phyloP scores from a whole-genome alignment of 2,113 vertebrate species.

The Alligator mississippiensis region DNA sequence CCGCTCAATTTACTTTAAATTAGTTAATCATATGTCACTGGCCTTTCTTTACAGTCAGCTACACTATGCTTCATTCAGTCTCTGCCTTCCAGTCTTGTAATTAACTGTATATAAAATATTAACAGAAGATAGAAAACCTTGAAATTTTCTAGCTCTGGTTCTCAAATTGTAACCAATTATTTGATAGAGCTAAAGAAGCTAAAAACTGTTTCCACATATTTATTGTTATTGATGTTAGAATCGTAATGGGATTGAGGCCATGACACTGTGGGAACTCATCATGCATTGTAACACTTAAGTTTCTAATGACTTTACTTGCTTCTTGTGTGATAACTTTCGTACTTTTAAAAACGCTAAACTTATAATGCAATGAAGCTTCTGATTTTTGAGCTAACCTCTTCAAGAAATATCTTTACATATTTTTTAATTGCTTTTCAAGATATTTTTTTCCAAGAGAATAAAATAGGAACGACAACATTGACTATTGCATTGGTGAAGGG shows the following conservation, averaged over 20 bases:
- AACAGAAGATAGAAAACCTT: background rate
- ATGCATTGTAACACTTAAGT: background rate
- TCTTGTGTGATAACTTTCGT: background rate
- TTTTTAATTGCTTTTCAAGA: background rate
- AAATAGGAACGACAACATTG: background rate
- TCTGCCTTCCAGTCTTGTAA: background rate
- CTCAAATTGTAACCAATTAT: conserved; percentile 1
- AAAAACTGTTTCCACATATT: background rate
- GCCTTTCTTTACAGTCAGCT: conserved; percentile 24
- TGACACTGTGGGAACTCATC: background rate
- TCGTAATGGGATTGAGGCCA: background rate
- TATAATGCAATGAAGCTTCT: background rate
- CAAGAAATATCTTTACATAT: background rate
- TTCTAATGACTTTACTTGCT: background rate
- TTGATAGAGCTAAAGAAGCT: background rate
- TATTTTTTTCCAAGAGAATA: background rate
- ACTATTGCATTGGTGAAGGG: background rate
- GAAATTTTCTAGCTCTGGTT: background rate
- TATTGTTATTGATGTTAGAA: background rate
- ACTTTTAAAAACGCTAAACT: background rate
- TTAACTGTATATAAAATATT: conserved; percentile 29
- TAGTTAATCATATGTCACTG: conserved; percentile 21
- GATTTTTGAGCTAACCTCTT: background rate
- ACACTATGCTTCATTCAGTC: background rate
- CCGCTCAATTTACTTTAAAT: background rate